phyloP scores from a whole-genome alignment of 2,113 vertebrate genomes.

The Athene cunicularia region DNA sequence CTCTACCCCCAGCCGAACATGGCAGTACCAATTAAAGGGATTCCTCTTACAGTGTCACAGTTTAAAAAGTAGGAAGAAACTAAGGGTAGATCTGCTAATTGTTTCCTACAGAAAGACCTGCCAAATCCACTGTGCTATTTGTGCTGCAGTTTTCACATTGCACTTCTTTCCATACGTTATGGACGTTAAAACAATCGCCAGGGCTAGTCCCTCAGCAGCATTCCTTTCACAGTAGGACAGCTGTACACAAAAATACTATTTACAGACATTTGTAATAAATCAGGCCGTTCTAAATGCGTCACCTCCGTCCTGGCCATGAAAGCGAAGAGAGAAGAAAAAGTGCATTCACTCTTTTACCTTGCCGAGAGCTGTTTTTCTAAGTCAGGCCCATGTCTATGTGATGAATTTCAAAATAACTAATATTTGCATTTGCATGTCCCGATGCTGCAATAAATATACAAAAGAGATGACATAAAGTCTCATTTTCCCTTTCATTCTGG shows the following conservation, averaged over 20 bases:
- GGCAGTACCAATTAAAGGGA: slow-evolving; percentile 38
- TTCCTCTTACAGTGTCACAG: neutral
- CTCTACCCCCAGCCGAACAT: neutral
- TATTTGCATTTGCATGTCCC: slow-evolving; percentile 64
- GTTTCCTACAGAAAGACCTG: neutral
- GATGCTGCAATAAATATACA: slow-evolving; percentile 33
- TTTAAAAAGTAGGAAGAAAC: neutral
- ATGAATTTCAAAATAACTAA: slow-evolving; percentile 65
- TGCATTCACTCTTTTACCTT: slow-evolving; percentile 43
- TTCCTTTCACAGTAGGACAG: slow-evolving; percentile 47
- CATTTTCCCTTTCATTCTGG: neutral
- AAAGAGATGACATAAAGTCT: slow-evolving; percentile 2
- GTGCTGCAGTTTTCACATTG: neutral
- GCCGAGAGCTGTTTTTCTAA: slow-evolving; percentile 38
- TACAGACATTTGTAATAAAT: slow-evolving; percentile 70
- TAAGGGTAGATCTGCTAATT: neutral
- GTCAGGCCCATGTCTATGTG: slow-evolving; percentile 21
- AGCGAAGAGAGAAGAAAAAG: slow-evolving; percentile 37
- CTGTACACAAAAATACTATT: slow-evolving; percentile 67
- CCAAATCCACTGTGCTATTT: neutral
- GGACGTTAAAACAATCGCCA: neutral
- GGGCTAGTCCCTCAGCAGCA: neutral
- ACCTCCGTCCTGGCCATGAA: slow-evolving; percentile 45
- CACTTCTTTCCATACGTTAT: neutral
- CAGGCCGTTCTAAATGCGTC: slow-evolving; percentile 49